Evolutionary conservation across 2,888 invertebrate genomes (phyloP).

Genomic region (Toxonevra muliebris): DNA sequence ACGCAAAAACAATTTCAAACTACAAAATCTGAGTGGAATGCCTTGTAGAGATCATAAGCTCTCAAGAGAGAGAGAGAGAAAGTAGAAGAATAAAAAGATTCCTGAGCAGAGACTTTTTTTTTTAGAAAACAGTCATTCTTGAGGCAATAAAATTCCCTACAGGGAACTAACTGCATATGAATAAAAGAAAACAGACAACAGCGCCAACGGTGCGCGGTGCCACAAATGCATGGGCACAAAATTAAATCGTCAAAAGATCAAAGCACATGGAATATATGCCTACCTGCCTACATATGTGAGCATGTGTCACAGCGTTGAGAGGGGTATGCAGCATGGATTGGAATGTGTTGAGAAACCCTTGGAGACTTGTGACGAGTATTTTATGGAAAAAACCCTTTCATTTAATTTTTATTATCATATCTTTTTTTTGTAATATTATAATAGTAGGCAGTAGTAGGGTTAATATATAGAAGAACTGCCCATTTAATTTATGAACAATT

Average conservation of each 20-base stretch:
- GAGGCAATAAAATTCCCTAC: no score
- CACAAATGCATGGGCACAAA: slow-evolving; percentile 19
- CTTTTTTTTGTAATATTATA: not conserved
- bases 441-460: not conserved
- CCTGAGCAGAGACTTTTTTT: no score
- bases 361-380: slow-evolving; percentile 5
- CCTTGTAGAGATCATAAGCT: no score
- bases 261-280: slow-evolving; percentile 9
- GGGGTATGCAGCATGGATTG: not conserved
- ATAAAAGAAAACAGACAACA: not conserved
- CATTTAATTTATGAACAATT: slow-evolving; percentile 33
- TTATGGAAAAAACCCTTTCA: no score
- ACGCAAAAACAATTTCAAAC: no score
- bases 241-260: slow-evolving; percentile 33
- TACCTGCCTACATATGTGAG: not conserved
- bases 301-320: not conserved
- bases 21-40: no score
- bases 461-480: not conserved
- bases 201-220: not conserved
- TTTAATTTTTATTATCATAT: no score
- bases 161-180: no score
- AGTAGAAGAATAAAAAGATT: no score
- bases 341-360: slow-evolving; percentile 29
- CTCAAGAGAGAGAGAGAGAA: no score
- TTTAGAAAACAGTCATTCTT: no score